Evolutionary conservation across 2,797 vertebrate species (phyloP).

Genomic region (Enteromius unitaeniatus): DNA sequence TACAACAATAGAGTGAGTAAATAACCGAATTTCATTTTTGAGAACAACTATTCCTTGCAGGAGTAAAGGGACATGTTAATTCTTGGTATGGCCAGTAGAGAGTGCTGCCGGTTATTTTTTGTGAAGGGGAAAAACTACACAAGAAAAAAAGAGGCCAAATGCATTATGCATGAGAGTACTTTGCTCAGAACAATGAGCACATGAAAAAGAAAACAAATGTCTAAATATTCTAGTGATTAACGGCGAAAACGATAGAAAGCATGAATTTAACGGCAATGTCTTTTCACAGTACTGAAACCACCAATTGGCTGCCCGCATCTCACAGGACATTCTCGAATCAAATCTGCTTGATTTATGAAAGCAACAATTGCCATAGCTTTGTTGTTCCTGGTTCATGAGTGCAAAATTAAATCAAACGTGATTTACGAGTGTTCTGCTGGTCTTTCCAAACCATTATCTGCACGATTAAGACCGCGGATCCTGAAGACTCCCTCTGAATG

Average conservation of each 20-base stretch:
- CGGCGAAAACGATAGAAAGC: constrained; percentile 9
- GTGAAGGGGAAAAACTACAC: not conserved
- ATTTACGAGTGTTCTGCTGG: constrained; percentile 82
- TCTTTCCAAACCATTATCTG: constrained; percentile 74
- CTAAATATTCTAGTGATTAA: constrained; percentile 14
- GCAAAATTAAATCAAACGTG: constrained; percentile 75
- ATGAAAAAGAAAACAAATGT: not conserved
- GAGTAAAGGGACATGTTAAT: not conserved
- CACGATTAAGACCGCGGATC: constrained; percentile 67
- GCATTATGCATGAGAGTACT: constrained; percentile 10
- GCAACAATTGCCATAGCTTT: constrained; percentile 51
- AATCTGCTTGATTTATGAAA: constrained; percentile 42
- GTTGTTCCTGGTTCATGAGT: constrained; percentile 68
- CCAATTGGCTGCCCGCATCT: constrained; percentile 6
- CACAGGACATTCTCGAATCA: constrained; percentile 21
- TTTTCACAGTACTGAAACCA: constrained; percentile 48
- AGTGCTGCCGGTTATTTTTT: constrained; percentile 15
- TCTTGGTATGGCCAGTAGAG: constrained; percentile 42
- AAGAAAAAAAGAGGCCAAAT: constrained; percentile 27
- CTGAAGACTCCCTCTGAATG: constrained; percentile 75
- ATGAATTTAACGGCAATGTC: constrained; percentile 8
- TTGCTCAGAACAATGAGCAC: constrained; percentile 4
- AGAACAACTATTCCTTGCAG: constrained; percentile 8
- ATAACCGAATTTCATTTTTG: not conserved
- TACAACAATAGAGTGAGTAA: not conserved